These are phyloP conservation scores for Euzophera pinguis DNA, from an alignment of 2,888 invertebrate species.

Conservation along the genomic window DNA sequence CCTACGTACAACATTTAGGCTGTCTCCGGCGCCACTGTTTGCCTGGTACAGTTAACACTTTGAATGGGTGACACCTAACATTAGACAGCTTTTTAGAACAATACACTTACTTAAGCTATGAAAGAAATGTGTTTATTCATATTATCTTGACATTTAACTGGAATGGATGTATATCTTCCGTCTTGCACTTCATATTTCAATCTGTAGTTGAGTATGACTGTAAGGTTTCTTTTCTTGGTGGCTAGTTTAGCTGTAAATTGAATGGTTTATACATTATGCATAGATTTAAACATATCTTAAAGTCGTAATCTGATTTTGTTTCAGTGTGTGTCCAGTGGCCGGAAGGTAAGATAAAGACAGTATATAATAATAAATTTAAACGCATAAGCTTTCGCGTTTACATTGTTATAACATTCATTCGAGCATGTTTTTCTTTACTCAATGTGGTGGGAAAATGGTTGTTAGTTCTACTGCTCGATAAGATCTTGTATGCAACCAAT, in stretches of 20 bases:
- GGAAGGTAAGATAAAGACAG: slow-evolving; percentile 83
- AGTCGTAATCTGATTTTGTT: slow-evolving; percentile 73
- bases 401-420: slow-evolving; percentile 70
- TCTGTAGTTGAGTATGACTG: slow-evolving; percentile 68
- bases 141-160: slow-evolving; percentile 49
- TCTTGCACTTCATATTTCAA: slow-evolving; percentile 64
- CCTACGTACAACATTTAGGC: slow-evolving; percentile 27
- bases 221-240: slow-evolving; percentile 57
- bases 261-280: slow-evolving; percentile 6
- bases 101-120: slow-evolving; percentile 38
- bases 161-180: slow-evolving; percentile 62
- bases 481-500: slow-evolving; percentile 51
- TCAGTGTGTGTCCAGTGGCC: slow-evolving; percentile 96
- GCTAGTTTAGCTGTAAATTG: slow-evolving; percentile 38
- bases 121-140: slow-evolving; percentile 36
- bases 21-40: slow-evolving; percentile 58
- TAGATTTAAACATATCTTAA: slow-evolving; percentile 21
- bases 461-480: slow-evolving; percentile 57
- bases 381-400: slow-evolving; percentile 64
- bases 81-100: slow-evolving; percentile 63
- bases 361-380: slow-evolving; percentile 35
- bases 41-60: slow-evolving; percentile 45
- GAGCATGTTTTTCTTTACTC: slow-evolving; percentile 69
- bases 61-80: slow-evolving; percentile 47
- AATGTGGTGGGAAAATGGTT: slow-evolving; percentile 68